Conservation (phyloP, 2,797 vertebrate species). For the Microhierax caerulescens region DNA sequence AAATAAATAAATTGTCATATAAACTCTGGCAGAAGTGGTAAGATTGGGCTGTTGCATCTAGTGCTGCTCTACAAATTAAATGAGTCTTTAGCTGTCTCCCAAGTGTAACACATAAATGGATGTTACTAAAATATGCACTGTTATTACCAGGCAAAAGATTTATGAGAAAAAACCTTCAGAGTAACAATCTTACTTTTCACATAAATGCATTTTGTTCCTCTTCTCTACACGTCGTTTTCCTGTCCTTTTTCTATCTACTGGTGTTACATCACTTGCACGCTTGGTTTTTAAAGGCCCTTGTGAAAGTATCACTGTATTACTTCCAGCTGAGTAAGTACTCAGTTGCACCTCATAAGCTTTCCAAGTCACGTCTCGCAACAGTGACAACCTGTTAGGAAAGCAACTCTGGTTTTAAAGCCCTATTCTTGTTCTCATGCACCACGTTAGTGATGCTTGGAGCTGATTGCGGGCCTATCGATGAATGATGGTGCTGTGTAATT, state of each 20-base stretch:
- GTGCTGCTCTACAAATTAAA: conserved; percentile 13
- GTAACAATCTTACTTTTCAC: not conserved
- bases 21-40: not conserved
- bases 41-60: not conserved
- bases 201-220: not conserved
- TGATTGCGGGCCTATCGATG: not conserved
- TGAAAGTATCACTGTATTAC: conserved; percentile 49
- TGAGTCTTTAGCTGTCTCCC: conserved; percentile 16
- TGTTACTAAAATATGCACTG: not conserved
- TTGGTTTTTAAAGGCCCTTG: conserved; percentile 47
- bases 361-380: conserved; percentile 48
- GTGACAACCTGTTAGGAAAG: conserved; percentile 41
- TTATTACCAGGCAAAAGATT: not conserved
- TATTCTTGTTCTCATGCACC: not conserved
- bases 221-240: not conserved
- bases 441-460: not conserved
- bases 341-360: conserved; percentile 56
- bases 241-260: not conserved
- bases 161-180: not conserved
- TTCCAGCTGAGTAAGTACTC: conserved; percentile 66
- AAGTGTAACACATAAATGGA: not conserved
- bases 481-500: not conserved
- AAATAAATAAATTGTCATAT: not conserved
- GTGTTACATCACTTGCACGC: conserved; percentile 26
- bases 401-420: conserved; percentile 40